Evolutionary conservation across 2,113 vertebrate species (phyloP), one percentile per base, ranked within the genome.

Genomic region (Mystacornis crossleyi): DNA sequence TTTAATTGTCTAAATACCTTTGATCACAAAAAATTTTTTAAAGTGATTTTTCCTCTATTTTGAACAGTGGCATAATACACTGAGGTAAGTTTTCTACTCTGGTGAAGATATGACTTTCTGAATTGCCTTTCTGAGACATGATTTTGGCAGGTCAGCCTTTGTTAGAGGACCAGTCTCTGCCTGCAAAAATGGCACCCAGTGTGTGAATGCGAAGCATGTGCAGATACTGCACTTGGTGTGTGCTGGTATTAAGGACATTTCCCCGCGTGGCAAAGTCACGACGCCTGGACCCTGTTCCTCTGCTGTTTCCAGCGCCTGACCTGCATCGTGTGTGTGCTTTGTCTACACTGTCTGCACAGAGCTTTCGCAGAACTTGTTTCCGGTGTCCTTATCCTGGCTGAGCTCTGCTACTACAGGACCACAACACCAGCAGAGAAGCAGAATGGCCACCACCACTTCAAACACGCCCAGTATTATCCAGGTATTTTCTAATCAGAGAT

Each of bases 321-420:
- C 64, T 87, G 25, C 43, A 53, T 2, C 0, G 0, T 34, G 5
- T 50, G n/a, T 51, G 10, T n/a, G 57, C 43, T 80, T 6, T 60
- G 34, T 42, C 60, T 61, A 4, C 3, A 0, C 4, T 11, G 4
- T 20, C 53, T 75, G 51, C 33, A 62, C 31, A 43, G 57, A 75
- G 23, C 5, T 86, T 81, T 62, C 78, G 42, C 26, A 62, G 16
- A 24, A 54, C 26, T 19, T 70, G 36, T 60, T 65, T 45, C 34
- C 62, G 34, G 26, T 58, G 73, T 43, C 18, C 38, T 83, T 36
- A 8, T 4, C 9, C 8, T 61, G 12, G 7, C 12, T 77, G 25
- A 70, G 45, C 54, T 85, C 61, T 74, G 28, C 19, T 72, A 16
- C 15, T 71, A 8, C 2, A 4, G 14, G 19, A 77, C 18, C 36